These are phyloP conservation scores for Strigops habroptila DNA, from an alignment of 2,113 vertebrate genomes.

Conservation along the genomic window DNA sequence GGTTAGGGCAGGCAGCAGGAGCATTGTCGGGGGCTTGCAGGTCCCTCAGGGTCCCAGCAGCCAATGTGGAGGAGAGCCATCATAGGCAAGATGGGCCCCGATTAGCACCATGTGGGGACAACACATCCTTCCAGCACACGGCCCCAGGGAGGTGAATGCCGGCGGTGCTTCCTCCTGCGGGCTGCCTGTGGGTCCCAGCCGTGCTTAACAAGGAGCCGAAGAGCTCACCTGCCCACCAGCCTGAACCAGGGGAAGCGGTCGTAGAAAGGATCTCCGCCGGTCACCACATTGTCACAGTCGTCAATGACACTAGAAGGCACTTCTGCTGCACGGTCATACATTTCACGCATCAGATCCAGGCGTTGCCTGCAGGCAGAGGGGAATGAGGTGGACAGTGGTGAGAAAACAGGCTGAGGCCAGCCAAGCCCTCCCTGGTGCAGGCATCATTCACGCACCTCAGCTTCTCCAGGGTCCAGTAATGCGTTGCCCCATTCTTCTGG, in stretches of 20 bases:
- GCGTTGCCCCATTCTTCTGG: conserved; percentile 95
- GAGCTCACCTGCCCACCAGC: conserved; percentile 93
- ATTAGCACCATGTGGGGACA: background rate
- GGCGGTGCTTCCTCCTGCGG: background rate
- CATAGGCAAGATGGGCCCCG: background rate
- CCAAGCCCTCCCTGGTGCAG: fast-evolving
- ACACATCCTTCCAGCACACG: fast-evolving
- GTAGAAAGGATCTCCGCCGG: conserved; percentile 94
- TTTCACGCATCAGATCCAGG: conserved; percentile 94
- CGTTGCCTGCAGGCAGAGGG: conserved; percentile 80
- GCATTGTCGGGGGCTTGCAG: background rate
- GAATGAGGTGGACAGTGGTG: fast-evolving
- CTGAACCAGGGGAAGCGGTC: conserved; percentile 99
- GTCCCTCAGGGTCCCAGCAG: background rate
- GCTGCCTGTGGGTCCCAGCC: background rate
- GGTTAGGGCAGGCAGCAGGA: background rate
- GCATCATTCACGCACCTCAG: conserved; percentile 76
- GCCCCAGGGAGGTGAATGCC: fast-evolving
- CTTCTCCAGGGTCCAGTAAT: conserved; percentile 97
- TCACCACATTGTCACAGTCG: conserved; percentile 90
- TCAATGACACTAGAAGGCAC: conserved; percentile 86
- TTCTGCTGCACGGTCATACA: conserved; percentile 96
- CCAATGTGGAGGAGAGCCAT: background rate
- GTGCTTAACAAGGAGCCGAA: background rate
- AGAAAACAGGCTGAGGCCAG: background rate